Conservation (phyloP, 2,888 invertebrate species). For the Cecidostiba fungosa region DNA sequence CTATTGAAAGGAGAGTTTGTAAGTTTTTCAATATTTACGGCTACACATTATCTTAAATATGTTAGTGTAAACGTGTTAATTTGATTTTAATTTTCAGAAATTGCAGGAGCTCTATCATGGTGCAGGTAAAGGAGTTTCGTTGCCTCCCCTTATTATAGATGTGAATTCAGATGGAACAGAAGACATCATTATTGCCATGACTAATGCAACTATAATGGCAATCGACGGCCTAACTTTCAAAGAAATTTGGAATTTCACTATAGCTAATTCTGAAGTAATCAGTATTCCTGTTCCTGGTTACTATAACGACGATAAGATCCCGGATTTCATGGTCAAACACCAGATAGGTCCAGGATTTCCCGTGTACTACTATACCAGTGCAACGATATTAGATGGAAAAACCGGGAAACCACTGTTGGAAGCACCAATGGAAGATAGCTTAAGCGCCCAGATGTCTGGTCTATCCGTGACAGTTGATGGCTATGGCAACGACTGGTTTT, state of each 20-base stretch:
- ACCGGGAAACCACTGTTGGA: constrained; percentile 84
- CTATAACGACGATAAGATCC: constrained; percentile 88
- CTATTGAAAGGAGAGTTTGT: constrained; percentile 81
- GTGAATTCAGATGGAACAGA: constrained; percentile 86
- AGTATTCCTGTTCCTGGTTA: constrained; percentile 90
- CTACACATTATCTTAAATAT: constrained; percentile 14
- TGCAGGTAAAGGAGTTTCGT: constrained; percentile 85
- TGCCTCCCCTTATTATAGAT: constrained; percentile 86
- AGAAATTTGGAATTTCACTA: constrained; percentile 88
- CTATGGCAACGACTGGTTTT: constrained; percentile 88
- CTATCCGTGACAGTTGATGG: constrained; percentile 83
- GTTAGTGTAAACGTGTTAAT: not conserved
- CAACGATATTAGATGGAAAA: constrained; percentile 83
- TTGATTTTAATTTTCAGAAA: constrained; percentile 43
- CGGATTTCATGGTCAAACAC: constrained; percentile 90
- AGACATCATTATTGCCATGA: constrained; percentile 88
- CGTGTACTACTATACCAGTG: constrained; percentile 87
- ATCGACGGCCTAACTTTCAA: constrained; percentile 86
- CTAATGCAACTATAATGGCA: constrained; percentile 87
- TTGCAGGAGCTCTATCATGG: constrained; percentile 83
- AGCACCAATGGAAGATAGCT: constrained; percentile 83
- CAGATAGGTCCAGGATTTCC: constrained; percentile 87
- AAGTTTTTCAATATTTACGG: constrained; percentile 64
- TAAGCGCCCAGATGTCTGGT: constrained; percentile 84
- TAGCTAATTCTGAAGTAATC: constrained; percentile 86